These are phyloP conservation scores for Muricea muricata DNA, from an alignment of 92 coral and sea anemone genomes.

Conservation along the genomic window DNA sequence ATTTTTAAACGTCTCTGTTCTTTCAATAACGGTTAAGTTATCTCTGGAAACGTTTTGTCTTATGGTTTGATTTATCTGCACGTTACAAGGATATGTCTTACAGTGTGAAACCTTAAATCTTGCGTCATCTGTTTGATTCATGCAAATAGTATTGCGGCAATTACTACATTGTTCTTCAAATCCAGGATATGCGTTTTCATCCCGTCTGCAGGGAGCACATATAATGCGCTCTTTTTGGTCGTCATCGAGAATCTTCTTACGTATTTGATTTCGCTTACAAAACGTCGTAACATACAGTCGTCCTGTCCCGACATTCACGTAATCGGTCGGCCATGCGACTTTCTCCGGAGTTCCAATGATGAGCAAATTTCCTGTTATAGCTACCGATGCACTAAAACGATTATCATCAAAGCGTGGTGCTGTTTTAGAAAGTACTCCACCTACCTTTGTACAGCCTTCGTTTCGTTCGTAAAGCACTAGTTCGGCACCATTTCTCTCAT, in stretches of 20 bases:
- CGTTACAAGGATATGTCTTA: slow-evolving; percentile 11
- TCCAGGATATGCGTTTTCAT: slow-evolving; percentile 84
- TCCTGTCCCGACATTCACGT: slow-evolving; percentile 82
- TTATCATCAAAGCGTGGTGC: slow-evolving; percentile 83
- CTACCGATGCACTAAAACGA: slow-evolving; percentile 71
- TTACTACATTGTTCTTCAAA: slow-evolving; percentile 71
- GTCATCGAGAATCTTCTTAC: slow-evolving; percentile 59
- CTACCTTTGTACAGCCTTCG: slow-evolving; percentile 70
- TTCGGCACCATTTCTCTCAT: slow-evolving; percentile 83
- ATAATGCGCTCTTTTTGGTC: slow-evolving; percentile 59
- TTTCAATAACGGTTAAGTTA: slow-evolving; percentile 27
- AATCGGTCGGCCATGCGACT: slow-evolving; percentile 83
- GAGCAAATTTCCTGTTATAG: slow-evolving; percentile 60
- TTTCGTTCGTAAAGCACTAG: slow-evolving; percentile 63
- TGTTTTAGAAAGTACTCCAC: slow-evolving; percentile 72
- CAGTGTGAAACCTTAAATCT: slow-evolving; percentile 38
- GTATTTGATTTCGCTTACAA: slow-evolving; percentile 75
- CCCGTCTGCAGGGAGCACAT: slow-evolving; percentile 79
- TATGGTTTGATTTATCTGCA: neutral
- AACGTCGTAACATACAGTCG: slow-evolving; percentile 78
- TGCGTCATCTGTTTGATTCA: neutral
- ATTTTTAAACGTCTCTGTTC: slow-evolving; percentile 1
- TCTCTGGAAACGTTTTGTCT: slow-evolving; percentile 4
- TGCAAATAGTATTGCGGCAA: slow-evolving; percentile 29
- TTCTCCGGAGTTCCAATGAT: slow-evolving; percentile 86